Conservation (phyloP, 2,888 invertebrate genomes). For the Nycteola revayana region DNA sequence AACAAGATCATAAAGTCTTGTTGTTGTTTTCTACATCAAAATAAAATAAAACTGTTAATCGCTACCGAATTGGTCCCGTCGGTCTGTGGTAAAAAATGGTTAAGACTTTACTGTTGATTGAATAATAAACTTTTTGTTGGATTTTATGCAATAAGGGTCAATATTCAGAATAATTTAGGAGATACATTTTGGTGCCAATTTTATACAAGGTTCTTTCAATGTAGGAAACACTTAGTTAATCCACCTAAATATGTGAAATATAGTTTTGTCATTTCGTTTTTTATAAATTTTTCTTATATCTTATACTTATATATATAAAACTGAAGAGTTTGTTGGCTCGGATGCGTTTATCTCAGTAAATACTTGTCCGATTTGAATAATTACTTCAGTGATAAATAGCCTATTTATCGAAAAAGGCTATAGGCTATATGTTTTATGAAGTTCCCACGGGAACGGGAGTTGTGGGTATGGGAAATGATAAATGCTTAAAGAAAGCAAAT, state of each 20-base stretch:
- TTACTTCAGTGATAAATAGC: no score
- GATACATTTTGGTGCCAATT: background rate
- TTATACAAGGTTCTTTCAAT: background rate
- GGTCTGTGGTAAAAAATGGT: slow-evolving; percentile 56
- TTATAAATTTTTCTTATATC: no score
- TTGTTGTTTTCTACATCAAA: slow-evolving; percentile 47
- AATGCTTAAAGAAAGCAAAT: slow-evolving; percentile 26
- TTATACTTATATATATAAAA: no score
- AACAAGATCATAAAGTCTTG: slow-evolving; percentile 59
- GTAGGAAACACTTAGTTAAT: no score
- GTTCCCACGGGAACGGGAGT: no score
- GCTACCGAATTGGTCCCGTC: slow-evolving; percentile 65
- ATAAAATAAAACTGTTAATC: slow-evolving; percentile 58
- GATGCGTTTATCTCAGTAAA: no score
- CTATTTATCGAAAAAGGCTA: no score
- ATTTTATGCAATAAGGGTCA: slow-evolving; percentile 20
- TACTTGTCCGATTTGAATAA: no score
- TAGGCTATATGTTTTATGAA: no score
- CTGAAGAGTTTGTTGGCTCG: no score
- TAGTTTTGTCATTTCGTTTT: no score
- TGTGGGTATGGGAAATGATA: background rate
- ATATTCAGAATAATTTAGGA: slow-evolving; percentile 1
- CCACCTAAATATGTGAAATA: no score
- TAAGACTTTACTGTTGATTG: slow-evolving; percentile 38
- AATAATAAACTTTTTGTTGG: slow-evolving; percentile 35